A percentile compares a stretch with the other conserved stretches of the same genome.
Conservation (phyloP, 1,140 invertebrate species). For the Drosophila guanche region DNA sequence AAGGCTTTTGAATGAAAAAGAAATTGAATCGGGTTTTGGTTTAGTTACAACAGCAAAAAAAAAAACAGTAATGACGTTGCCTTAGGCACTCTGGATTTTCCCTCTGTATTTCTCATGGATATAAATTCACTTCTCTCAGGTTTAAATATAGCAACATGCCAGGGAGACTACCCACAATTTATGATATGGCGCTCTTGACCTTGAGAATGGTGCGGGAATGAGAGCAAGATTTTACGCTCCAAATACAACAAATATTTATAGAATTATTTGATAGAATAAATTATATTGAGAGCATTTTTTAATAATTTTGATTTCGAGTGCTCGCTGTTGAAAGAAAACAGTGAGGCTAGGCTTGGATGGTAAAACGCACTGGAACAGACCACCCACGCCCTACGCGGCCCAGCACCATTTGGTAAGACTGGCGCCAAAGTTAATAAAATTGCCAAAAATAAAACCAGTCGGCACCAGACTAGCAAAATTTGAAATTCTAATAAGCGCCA, state of each 20-base stretch:
- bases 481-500: too few species aligned
- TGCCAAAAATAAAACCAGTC: too few species aligned
- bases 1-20: slow-evolving; percentile 43
- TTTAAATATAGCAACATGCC: slow-evolving; percentile 50
- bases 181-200: slow-evolving; percentile 50
- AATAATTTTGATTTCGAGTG: too few species aligned
- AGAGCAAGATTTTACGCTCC: neutral
- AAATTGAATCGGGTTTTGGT: neutral
- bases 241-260: neutral
- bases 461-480: too few species aligned
- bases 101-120: slow-evolving; percentile 13
- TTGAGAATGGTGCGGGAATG: slow-evolving; percentile 46
- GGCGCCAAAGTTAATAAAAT: too few species aligned
- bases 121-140: neutral
- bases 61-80: neutral
- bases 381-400: too few species aligned
- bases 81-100: neutral
- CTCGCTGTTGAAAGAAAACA: too few species aligned
- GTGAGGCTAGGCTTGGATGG: too few species aligned
- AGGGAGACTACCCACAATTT: slow-evolving; percentile 15
- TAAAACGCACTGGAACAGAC: too few species aligned
- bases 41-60: neutral
- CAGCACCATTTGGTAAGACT: too few species aligned
- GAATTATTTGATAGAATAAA: too few species aligned
- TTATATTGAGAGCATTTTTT: too few species aligned